Evolutionary conservation across 2,888 invertebrate genomes (phyloP), one percentile per base, ranked within the genome.

Genomic region (Cephus pygmeus): DNA sequence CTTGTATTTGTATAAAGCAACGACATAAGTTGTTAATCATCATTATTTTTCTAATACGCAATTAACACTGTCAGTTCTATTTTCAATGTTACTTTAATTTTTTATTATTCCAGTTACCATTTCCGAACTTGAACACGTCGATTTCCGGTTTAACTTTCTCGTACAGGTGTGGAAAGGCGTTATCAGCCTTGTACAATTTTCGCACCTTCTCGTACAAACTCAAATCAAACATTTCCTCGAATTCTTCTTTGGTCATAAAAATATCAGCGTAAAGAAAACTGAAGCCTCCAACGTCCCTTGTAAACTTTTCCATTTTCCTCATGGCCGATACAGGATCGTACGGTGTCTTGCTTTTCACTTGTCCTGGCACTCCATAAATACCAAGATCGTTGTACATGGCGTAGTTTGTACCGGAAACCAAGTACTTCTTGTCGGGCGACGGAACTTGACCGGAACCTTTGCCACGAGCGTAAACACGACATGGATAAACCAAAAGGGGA

Each of bases 371-470:
- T 0, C 95, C 95, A 82, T 95, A 95, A 23, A 95, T 93, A 0
- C 95, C 95, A 75, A 95, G 91, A 89, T 95, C 95, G 85, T 95
- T 95, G 85, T 94, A 95, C 94, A 95, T 95, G 6, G 94, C 94
- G 90, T 94, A 95, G 86, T 94, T 92, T 0, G 94, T 93, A 1
- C 94, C 94, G 0, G 95, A 94, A 0, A 95, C 94, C 75, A 95
- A 85, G 85, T 95, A 94, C 78, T 94, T 93, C 0, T 89, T 80
- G 34, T 92, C 88, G 0, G 95, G 95, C 56, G 92, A 89, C 82
- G 92, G 92, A 30, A 95, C 85, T 86, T 94, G 95, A 0, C 95
- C 94, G 0, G 93, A 93, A 80, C 92, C 90, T 75, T 93, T 92
- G 75, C 94, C 94, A 85, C 93, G 94, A 86, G 95, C 94, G 81